A percentile compares a stretch with the other conserved stretches of the same genome.
phyloP scores from a whole-genome alignment of 2,888 invertebrate genomes.

The Cotesia congregata region DNA sequence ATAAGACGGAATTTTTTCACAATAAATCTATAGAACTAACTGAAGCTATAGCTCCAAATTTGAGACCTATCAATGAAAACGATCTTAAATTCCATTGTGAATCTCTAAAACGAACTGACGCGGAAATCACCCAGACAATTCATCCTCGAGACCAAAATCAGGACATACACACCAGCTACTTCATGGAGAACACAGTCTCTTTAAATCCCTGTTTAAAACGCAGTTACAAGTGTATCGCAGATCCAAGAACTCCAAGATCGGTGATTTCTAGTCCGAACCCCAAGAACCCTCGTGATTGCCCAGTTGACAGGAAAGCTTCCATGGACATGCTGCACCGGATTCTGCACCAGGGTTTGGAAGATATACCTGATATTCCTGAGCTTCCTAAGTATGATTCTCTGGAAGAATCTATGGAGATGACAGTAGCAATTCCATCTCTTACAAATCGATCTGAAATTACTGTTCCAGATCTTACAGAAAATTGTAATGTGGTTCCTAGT shows the following conservation, averaged over 20 bases:
- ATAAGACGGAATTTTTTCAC: slow-evolving; percentile 2
- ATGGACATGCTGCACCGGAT: slow-evolving; percentile 11
- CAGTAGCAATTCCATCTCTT: slow-evolving; percentile 27
- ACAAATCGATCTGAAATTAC: background rate
- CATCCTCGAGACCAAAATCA: background rate
- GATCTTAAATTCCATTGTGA: background rate
- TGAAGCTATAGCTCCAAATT: slow-evolving; percentile 22
- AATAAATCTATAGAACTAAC: slow-evolving; percentile 37
- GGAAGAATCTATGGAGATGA: slow-evolving; percentile 41
- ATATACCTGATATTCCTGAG: background rate
- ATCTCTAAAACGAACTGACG: too few species aligned
- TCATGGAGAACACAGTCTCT: slow-evolving; percentile 23
- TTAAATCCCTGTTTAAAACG: slow-evolving; percentile 25
- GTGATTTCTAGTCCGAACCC: slow-evolving; percentile 6
- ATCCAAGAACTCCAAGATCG: background rate
- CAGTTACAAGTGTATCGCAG: background rate
- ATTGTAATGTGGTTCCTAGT: too few species aligned
- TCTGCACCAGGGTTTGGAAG: background rate
- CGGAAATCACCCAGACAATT: background rate
- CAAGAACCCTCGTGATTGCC: slow-evolving; percentile 16
- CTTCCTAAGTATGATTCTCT: too few species aligned
- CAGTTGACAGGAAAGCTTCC: background rate
- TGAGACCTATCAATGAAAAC: background rate
- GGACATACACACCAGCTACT: slow-evolving; percentile 13
- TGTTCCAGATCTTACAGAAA: background rate